A percentile compares a stretch with the other conserved stretches of the same genome.
Conservation (phyloP, 2,113 vertebrate species). For the Petrocephalus microphthalmus region DNA sequence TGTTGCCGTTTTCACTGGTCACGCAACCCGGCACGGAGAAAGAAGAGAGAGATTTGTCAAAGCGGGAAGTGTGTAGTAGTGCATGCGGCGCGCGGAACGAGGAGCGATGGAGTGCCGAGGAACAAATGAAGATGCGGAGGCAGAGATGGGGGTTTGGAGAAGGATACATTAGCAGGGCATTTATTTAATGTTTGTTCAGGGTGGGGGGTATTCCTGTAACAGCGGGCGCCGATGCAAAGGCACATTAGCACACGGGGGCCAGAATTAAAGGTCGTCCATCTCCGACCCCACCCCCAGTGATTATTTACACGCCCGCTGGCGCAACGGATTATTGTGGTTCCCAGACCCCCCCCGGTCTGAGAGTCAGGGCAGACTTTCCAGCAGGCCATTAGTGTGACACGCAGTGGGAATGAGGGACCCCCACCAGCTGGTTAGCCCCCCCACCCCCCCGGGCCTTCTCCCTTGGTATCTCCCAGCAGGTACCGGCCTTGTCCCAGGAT, state of each 20-base stretch:
- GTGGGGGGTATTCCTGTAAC: conserved; percentile 37
- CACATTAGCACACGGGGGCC: conserved; percentile 51
- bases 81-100: not conserved
- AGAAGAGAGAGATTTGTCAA: not conserved
- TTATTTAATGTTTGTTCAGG: not conserved
- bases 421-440: conserved; percentile 46
- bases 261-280: conserved; percentile 46
- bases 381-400: conserved; percentile 49
- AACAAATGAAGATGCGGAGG: not conserved
- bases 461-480: conserved; percentile 41
- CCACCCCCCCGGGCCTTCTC: conserved; percentile 22
- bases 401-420: conserved; percentile 43
- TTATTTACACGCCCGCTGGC: conserved; percentile 42
- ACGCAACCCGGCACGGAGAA: not conserved
- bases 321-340: conserved; percentile 35
- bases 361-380: conserved; percentile 31
- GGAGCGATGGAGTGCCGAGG: not conserved
- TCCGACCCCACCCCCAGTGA: conserved; percentile 48
- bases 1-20: not conserved
- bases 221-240: conserved; percentile 57
- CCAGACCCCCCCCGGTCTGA: conserved; percentile 18
- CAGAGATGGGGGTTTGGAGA: not conserved
- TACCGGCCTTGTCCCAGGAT: conserved; percentile 38
- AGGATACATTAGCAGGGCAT: not conserved
- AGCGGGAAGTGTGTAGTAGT: not conserved